Base-by-base conservation (phyloP, 2,888 invertebrate genomes). In the Plutella xylostella region DNA sequence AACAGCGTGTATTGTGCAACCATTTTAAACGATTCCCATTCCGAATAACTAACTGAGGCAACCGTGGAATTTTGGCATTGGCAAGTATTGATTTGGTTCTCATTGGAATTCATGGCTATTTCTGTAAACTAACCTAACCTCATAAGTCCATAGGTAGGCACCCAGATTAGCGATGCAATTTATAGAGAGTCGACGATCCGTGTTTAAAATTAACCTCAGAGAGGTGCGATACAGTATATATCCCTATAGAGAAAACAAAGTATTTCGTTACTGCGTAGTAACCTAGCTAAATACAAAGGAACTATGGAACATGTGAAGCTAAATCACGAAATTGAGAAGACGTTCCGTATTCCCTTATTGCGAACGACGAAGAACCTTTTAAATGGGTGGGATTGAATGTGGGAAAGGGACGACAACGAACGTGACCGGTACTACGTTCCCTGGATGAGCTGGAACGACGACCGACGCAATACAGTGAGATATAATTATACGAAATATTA, bases 121-220 rank as follows among this genome's bases (percentile, higher is more conserved):
- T 76, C 61, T 61, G 69, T 44, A 38, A 33, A 42, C 14, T 15
- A 14, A 3, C 22, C 14, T 25, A n/a, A 22, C 25, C 25, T 14
- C 25, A n/a, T n/a, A n/a, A n/a, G n/a, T n/a, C n/a, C n/a, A n/a
- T n/a, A n/a, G n/a, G n/a, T n/a, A n/a, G n/a, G 61, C 52, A 58
- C 65, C 66, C 51, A 58, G 55, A 71, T 75, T 71, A 76, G 72
- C 65, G 54, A 60, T 55, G 60, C 56, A 56, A 60, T 60, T 61
- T 61, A 60, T 60, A 63, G 55, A 45, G 34, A 45, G 48, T 45
- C 59, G 51, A 52, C 53, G 55, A 56, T 53, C 54, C 50, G 56
- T 56, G 28, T n/a, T n/a, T n/a, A n/a, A 4, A 28, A 6, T n/a
- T 12, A 3, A 28, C 28, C 28, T 28, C 9, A n/a, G n/a, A n/a